Evolutionary conservation across 2,888 invertebrate genomes (phyloP).

Genomic region (Pseudococcus viburni): DNA sequence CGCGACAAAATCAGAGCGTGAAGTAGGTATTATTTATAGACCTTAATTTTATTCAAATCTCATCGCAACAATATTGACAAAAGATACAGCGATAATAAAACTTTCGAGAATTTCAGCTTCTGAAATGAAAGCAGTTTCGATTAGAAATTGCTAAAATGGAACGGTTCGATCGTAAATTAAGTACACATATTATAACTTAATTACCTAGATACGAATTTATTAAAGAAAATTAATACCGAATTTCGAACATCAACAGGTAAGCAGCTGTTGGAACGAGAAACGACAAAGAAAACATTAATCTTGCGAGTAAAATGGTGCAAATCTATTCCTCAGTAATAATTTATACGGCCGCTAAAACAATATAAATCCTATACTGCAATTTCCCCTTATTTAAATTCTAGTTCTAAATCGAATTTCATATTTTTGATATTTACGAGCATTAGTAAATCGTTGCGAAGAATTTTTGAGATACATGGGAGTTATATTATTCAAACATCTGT

Average conservation of each 20-base stretch:
- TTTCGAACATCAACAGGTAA: slow-evolving; percentile 15
- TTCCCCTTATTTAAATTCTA: slow-evolving; percentile 38
- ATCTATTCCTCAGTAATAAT: neutral
- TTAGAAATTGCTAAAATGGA: neutral
- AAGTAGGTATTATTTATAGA: neutral
- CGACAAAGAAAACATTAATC: slow-evolving; percentile 1
- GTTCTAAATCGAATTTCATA: slow-evolving; percentile 36
- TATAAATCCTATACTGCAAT: slow-evolving; percentile 15
- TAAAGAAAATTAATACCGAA: neutral
- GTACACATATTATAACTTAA: neutral
- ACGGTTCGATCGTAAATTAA: neutral
- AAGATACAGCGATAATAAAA: neutral
- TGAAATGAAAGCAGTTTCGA: neutral
- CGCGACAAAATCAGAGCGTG: neutral
- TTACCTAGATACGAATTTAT: neutral
- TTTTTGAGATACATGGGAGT: slow-evolving; percentile 11
- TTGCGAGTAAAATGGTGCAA: slow-evolving; percentile 31
- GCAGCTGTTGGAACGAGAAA: neutral
- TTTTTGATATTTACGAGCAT: slow-evolving; percentile 47
- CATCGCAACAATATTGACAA: neutral
- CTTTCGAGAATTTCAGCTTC: neutral
- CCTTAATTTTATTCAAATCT: neutral
- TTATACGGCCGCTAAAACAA: slow-evolving; percentile 5
- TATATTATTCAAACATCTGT: slow-evolving; percentile 41
- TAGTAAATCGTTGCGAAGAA: slow-evolving; percentile 44